phyloP scores from a whole-genome alignment of 2,797 vertebrate genomes.

The Ceyx erithaca region DNA sequence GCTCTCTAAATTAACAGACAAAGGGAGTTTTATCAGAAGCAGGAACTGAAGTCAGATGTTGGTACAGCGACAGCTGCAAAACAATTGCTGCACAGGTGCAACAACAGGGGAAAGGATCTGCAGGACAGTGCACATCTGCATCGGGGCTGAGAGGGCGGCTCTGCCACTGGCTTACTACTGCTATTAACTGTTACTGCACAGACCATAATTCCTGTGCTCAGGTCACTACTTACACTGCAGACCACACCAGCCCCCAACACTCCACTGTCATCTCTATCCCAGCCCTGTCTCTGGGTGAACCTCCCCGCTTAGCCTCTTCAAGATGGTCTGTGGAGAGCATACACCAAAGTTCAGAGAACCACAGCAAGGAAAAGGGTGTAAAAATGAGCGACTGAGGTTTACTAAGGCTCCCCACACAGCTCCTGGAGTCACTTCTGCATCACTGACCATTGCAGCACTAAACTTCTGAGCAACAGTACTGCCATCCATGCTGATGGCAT shows the following conservation, averaged over 20 bases:
- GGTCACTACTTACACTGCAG: not conserved
- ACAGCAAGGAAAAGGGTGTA: not conserved
- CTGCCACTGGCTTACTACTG: not conserved
- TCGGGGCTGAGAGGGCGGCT: not conserved
- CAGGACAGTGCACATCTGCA: constrained; percentile 9
- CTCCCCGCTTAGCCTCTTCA: not conserved
- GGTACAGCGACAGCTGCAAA: constrained; percentile 51
- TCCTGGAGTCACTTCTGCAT: not conserved
- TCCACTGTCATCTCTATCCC: not conserved
- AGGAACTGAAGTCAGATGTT: constrained; percentile 63
- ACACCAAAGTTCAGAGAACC: not conserved
- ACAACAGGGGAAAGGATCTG: constrained; percentile 1
- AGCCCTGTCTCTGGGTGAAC: not conserved
- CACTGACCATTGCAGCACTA: not conserved
- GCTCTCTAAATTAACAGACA: constrained; percentile 66
- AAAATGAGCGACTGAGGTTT: not conserved
- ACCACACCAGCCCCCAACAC: not conserved
- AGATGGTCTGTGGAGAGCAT: not conserved
- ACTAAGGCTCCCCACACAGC: not conserved
- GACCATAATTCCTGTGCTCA: not conserved
- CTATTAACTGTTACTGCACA: not conserved
- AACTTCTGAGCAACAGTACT: not conserved
- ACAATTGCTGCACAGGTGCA: constrained; percentile 50
- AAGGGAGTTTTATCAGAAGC: constrained; percentile 63
- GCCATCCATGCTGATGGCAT: not conserved